phyloP scores from a whole-genome alignment of 2,113 vertebrate species.

The Albula goreensis region DNA sequence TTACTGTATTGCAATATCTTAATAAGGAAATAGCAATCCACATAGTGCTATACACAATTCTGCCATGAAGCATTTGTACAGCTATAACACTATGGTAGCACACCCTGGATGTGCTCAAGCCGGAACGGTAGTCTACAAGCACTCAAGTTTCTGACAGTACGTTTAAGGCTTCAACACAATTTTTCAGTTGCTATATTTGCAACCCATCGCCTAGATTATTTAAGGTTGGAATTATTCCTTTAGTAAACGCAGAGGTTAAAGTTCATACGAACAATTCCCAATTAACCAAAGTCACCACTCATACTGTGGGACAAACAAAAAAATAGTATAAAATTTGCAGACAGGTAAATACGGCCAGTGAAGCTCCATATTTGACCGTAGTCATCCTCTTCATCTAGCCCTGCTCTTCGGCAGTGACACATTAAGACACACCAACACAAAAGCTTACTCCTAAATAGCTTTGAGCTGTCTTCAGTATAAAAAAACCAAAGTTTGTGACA shows the following conservation, averaged over 20 bases:
- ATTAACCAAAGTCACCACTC: neutral
- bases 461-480: slow-evolving; percentile 34
- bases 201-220: neutral
- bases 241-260: neutral
- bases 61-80: neutral
- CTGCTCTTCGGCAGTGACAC: neutral
- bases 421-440: slow-evolving; percentile 1
- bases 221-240: neutral
- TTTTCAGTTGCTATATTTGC: slow-evolving; percentile 6
- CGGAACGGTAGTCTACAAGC: slow-evolving; percentile 4
- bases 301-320: neutral
- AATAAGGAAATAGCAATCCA: neutral
- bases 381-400: neutral
- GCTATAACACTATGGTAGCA: neutral
- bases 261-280: neutral
- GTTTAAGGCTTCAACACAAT: slow-evolving; percentile 12
- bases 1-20: neutral
- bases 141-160: slow-evolving; percentile 4
- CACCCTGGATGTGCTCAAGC: neutral
- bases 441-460: slow-evolving; percentile 48
- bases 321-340: neutral
- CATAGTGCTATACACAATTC: neutral
- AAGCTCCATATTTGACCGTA: neutral
- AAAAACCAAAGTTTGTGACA: neutral
- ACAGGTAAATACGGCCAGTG: neutral